Evolutionary conservation across 2,888 invertebrate genomes (phyloP).

Genomic region (Sphaerophoria rueppellii): DNA sequence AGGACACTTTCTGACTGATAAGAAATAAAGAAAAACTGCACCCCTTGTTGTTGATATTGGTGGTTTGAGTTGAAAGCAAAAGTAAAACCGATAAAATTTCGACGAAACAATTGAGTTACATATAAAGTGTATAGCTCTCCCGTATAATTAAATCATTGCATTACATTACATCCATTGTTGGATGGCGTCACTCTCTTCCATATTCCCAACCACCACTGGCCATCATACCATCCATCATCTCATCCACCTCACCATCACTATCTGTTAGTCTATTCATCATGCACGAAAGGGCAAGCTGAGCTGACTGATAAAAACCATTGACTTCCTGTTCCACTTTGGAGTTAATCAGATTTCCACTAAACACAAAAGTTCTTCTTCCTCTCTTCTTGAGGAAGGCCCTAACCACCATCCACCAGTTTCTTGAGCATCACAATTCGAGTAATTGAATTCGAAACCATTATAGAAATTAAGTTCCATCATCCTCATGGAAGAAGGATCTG

Average conservation of each 20-base stretch:
- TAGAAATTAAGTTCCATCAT: slow-evolving; percentile 73
- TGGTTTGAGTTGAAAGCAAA: not conserved
- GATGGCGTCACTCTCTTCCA: slow-evolving; percentile 34
- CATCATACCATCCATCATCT: slow-evolving; percentile 27
- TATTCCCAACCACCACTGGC: slow-evolving; percentile 27
- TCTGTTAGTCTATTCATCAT: not conserved
- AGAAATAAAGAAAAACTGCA: not conserved
- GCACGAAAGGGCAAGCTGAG: not conserved
- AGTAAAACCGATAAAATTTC: slow-evolving; percentile 36
- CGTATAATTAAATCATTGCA: slow-evolving; percentile 72
- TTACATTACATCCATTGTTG: slow-evolving; percentile 56
- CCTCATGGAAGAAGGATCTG: slow-evolving; percentile 65
- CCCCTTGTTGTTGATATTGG: not conserved
- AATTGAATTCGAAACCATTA: slow-evolving; percentile 73
- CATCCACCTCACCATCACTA: slow-evolving; percentile 59
- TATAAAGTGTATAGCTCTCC: slow-evolving; percentile 44
- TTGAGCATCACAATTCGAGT: slow-evolving; percentile 66
- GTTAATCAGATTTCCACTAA: slow-evolving; percentile 73
- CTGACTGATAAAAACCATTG: slow-evolving; percentile 67
- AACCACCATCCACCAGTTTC: slow-evolving; percentile 23
- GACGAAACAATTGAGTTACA: slow-evolving; percentile 62
- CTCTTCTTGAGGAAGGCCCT: slow-evolving; percentile 22
- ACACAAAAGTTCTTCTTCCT: slow-evolving; percentile 41
- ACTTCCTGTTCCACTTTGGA: slow-evolving; percentile 73
- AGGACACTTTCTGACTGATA: too few species aligned